Evolutionary conservation across 2,797 vertebrate genomes (phyloP).

Genomic region (Neomorphus geoffroyi): DNA sequence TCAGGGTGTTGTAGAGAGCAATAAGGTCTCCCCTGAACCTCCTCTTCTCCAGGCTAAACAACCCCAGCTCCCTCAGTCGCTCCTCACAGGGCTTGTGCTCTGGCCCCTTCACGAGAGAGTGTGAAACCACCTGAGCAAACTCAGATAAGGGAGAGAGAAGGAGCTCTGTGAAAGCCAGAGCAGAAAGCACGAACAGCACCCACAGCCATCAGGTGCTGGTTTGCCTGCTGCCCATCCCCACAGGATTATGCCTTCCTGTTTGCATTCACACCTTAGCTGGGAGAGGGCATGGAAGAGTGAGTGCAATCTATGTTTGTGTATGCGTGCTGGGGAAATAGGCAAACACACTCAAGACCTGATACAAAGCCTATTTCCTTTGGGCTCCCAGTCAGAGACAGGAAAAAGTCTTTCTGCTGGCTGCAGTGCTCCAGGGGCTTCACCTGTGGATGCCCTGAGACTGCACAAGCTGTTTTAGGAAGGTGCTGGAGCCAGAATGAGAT

Average conservation of each 20-base stretch:
- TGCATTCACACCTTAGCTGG: not conserved
- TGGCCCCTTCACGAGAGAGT: not conserved
- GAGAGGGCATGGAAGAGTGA: not conserved
- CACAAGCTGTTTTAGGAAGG: not conserved
- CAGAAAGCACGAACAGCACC: not conserved
- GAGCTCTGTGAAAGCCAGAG: not conserved
- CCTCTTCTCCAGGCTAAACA: too few relatives aligned
- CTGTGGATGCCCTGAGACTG: fast-evolving
- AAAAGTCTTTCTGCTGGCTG: not conserved
- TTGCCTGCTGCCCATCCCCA: not conserved
- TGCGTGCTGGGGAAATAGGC: not conserved
- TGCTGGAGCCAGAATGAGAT: not conserved
- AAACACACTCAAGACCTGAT: not conserved
- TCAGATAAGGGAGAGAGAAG: not conserved
- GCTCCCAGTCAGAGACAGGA: not conserved
- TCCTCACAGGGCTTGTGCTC: too few relatives aligned
- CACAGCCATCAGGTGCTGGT: not conserved
- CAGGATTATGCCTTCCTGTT: not conserved
- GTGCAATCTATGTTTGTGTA: not conserved
- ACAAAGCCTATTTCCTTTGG: not conserved
- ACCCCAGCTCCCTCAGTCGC: too few relatives aligned
- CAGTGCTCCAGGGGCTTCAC: not conserved
- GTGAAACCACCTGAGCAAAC: not conserved
- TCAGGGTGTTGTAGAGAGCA: too few relatives aligned
- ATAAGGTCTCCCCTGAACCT: too few relatives aligned